phyloP scores from a whole-genome alignment of 2,888 invertebrate species.

The Tupiocoris notatus region DNA sequence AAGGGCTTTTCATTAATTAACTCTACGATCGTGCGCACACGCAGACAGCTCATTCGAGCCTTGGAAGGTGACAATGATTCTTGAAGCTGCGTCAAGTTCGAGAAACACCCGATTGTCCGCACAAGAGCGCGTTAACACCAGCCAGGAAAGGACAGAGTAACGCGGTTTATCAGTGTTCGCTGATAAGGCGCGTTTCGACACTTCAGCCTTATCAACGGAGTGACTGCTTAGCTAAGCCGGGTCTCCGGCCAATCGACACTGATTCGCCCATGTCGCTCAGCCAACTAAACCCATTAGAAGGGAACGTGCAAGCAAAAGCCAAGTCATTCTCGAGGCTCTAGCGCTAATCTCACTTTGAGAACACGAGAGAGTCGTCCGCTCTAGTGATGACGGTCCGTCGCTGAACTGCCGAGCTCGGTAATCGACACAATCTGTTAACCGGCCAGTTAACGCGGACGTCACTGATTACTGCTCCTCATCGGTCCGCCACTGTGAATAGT shows the following conservation, averaged over 20 bases:
- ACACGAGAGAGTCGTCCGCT: not conserved
- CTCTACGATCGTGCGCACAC: too few relatives aligned
- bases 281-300: not conserved
- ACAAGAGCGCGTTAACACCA: too few relatives aligned
- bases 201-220: not conserved
- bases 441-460: not conserved
- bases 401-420: not conserved
- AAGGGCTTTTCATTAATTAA: too few relatives aligned
- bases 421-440: not conserved
- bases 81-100: too few relatives aligned
- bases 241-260: not conserved
- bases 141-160: too few relatives aligned
- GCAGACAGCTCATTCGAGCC: too few relatives aligned
- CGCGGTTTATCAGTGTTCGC: not conserved
- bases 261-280: not conserved
- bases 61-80: too few relatives aligned
- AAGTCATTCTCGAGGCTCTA: not conserved
- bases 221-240: not conserved
- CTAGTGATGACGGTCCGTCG: not conserved
- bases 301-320: not conserved
- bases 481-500: too few relatives aligned
- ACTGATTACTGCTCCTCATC: not conserved
- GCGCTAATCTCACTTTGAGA: not conserved
- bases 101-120: too few relatives aligned
- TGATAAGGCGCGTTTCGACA: not conserved